Evolutionary conservation across 2,113 vertebrate genomes (phyloP), one percentile per base, ranked within the genome.

Genomic region (Talpa occidentalis): DNA sequence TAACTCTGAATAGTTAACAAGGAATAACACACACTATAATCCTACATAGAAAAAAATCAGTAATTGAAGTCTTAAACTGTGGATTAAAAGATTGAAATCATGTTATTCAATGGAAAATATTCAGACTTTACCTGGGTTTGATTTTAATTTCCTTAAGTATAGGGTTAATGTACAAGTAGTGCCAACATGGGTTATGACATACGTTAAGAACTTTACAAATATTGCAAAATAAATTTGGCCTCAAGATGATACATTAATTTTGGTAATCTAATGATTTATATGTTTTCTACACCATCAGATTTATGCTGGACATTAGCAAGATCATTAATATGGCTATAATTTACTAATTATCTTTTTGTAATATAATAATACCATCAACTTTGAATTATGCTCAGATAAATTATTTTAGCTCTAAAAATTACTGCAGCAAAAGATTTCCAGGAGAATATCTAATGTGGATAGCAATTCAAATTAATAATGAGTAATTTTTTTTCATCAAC

Each of bases 311-410:
- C 35, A 81, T 86, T 94, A 91, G 9, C 32, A 60, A 85, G 49
- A 73, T 78, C 37, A 84, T 81, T 93, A 82, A 67, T 1, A 52
- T 35, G 42, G 40, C 26, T 66, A 85, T 89, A 73, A 92, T 79
- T 89, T 81, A 44, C 42, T 49, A 77, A 88, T 82, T 72, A 74
- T 73, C 32, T 90, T 82, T 90, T 42, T 86, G 35, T 86, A 47
- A 92, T 92, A 49, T 77, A 73, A 84, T 92, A 87, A 16, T 60
- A 32, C 5, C 40, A 87, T 62, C 28, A 88, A 77, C 40, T 72
- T 73, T 90, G 19, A 72, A 42, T 83, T 86, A 79, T 60, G 62
- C 3, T 70, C 42, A 85, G 15, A 76, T 87, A 59, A 82, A 69
- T 66, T 73, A 79, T 56, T 87, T 73, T 56, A 78, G 7, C 35